Evolutionary conservation across 2,797 vertebrate species (phyloP).

Genomic region (Manis pentadactyla): DNA sequence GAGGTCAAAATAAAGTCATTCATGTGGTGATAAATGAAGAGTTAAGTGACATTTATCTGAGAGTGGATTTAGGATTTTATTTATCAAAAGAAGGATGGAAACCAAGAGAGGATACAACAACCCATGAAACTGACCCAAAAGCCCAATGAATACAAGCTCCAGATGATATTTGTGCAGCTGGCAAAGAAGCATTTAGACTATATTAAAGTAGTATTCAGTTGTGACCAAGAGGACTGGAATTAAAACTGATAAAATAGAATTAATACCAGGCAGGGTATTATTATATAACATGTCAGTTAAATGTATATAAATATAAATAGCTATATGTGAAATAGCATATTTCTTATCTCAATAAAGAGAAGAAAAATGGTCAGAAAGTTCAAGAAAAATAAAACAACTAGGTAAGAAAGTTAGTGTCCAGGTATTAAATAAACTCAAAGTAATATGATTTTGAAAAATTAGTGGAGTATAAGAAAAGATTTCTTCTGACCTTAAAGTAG

Average conservation of each 20-base stretch:
- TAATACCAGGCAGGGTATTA: not conserved
- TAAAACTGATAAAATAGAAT: not conserved
- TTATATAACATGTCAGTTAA: not conserved
- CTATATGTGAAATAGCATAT: too few relatives aligned
- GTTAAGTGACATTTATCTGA: not conserved
- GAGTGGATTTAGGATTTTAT: not conserved
- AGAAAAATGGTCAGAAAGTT: not conserved
- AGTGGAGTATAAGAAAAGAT: not conserved
- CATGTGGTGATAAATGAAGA: not conserved
- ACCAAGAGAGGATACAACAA: not conserved
- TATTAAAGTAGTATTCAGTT: not conserved
- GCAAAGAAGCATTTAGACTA: not conserved
- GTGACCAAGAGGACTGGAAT: not conserved
- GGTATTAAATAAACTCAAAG: not conserved
- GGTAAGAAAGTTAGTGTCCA: not conserved
- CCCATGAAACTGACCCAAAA: not conserved
- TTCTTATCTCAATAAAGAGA: not conserved
- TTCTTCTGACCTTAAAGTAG: not conserved
- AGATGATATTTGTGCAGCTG: not conserved
- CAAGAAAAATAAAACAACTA: not conserved
- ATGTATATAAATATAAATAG: too few relatives aligned
- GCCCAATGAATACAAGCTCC: not conserved
- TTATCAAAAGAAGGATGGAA: not conserved
- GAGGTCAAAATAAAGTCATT: not conserved
- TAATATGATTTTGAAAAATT: slow-evolving; percentile 27